phyloP scores from a whole-genome alignment of 2,113 vertebrate genomes.

The Mesocricetus auratus region DNA sequence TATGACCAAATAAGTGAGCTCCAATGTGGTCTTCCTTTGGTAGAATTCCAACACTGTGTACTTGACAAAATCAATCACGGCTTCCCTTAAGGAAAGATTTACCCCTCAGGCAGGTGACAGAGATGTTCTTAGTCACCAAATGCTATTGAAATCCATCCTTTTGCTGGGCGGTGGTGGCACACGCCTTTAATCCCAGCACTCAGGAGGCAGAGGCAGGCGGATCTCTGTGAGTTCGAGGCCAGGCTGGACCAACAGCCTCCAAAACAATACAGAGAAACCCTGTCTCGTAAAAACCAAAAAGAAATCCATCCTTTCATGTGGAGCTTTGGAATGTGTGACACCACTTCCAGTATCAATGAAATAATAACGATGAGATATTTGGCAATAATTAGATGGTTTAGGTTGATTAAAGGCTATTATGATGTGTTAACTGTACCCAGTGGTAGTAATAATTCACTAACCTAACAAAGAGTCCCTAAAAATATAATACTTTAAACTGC shows the following conservation, averaged over 20 bases:
- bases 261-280: no score
- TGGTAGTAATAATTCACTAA: constrained; percentile 15
- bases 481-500: not conserved
- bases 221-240: no score
- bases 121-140: not conserved
- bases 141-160: not conserved
- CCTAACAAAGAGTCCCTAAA: not conserved
- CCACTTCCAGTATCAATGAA: not conserved
- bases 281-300: no score
- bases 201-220: no score
- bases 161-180: no score
- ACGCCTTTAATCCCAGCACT: no score
- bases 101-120: constrained; percentile 26
- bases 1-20: not conserved
- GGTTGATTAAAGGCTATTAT: constrained; percentile 42
- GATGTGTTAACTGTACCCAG: not conserved
- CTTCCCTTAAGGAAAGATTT: not conserved
- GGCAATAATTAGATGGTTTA: constrained; percentile 26
- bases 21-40: not conserved
- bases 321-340: not conserved
- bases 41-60: constrained; percentile 47
- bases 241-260: no score
- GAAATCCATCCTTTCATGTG: not conserved
- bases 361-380: constrained; percentile 34
- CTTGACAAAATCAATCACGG: constrained; percentile 47